These are phyloP conservation scores for Notodonta dromedarius DNA, from an alignment of 2,888 invertebrate genomes.

Conservation along the genomic window DNA sequence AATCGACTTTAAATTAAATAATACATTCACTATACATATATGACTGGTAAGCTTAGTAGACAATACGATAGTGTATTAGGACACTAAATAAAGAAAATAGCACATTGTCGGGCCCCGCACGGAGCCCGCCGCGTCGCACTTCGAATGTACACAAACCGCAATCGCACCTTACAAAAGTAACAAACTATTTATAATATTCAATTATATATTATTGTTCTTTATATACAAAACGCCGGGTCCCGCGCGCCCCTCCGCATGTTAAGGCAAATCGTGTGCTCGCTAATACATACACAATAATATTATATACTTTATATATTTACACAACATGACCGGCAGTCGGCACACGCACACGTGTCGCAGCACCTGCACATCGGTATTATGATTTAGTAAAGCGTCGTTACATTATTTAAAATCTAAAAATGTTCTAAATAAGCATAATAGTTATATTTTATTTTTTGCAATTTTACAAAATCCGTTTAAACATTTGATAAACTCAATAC, in stretches of 20 bases:
- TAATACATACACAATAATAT: conserved; percentile 61
- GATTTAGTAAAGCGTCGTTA: conserved; percentile 72
- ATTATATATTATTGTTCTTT: conserved; percentile 76
- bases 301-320: conserved; percentile 76
- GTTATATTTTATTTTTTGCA: conserved; percentile 27
- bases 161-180: conserved; percentile 79
- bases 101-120: conserved; percentile 62
- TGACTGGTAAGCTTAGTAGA: conserved; percentile 83
- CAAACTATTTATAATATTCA: conserved; percentile 73
- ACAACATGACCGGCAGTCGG: conserved; percentile 73
- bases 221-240: conserved; percentile 74
- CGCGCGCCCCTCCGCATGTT: conserved; percentile 64
- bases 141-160: conserved; percentile 68
- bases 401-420: conserved; percentile 60
- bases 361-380: conserved; percentile 68
- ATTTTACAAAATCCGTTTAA: conserved; percentile 40
- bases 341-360: conserved; percentile 55
- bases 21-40: conserved; percentile 80
- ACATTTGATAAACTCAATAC: conserved; percentile 65
- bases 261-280: conserved; percentile 72
- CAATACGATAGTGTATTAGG: conserved; percentile 77
- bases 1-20: conserved; percentile 81
- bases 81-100: conserved; percentile 79
- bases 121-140: conserved; percentile 49
- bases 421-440: conserved; percentile 47